Percentiles rank a stretch among this genome's conserved stretches.
Conservation (phyloP, 2,797 vertebrate species). For the Bovichtus variegatus region DNA sequence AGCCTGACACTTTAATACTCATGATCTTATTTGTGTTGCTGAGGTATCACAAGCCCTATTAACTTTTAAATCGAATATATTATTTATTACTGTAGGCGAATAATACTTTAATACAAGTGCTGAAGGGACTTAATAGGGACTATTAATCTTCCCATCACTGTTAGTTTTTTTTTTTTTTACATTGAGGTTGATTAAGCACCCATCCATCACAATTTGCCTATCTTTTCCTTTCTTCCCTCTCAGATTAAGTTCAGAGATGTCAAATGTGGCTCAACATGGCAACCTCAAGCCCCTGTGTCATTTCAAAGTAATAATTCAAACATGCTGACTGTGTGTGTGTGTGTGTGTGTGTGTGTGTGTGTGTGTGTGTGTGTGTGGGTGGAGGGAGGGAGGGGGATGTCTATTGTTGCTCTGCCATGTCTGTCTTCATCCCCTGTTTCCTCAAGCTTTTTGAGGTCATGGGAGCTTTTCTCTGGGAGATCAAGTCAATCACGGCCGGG, state of each 20-base stretch:
- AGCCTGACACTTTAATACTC: not conserved
- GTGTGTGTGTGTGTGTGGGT: constrained; percentile 10
- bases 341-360: not conserved
- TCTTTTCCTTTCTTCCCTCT: not conserved
- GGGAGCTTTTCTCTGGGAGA: constrained; percentile 57
- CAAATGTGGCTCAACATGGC: constrained; percentile 9
- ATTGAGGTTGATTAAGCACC: not conserved
- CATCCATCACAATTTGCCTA: not conserved
- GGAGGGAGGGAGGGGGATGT: not conserved
- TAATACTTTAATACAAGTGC: not conserved
- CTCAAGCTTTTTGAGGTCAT: constrained; percentile 58
- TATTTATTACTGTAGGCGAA: not conserved
- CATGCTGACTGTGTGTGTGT: constrained; percentile 23
- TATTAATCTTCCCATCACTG: not conserved
- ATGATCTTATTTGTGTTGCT: not conserved
- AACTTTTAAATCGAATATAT: not conserved
- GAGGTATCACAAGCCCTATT: too few relatives aligned
- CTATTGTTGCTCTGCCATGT: constrained; percentile 52
- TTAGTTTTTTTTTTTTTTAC: too few relatives aligned
- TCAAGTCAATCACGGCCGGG: constrained; percentile 63
- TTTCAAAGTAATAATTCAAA: constrained; percentile 51
- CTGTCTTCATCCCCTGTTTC: constrained; percentile 65
- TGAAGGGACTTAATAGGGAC: not conserved
- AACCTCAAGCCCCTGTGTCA: constrained; percentile 29
- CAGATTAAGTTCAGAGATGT: constrained; percentile 17